Percentiles rank a stretch among this genome's conserved stretches.
These are phyloP conservation scores for Conger conger DNA, from an alignment of 2,113 vertebrate genomes.

Conservation along the genomic window DNA sequence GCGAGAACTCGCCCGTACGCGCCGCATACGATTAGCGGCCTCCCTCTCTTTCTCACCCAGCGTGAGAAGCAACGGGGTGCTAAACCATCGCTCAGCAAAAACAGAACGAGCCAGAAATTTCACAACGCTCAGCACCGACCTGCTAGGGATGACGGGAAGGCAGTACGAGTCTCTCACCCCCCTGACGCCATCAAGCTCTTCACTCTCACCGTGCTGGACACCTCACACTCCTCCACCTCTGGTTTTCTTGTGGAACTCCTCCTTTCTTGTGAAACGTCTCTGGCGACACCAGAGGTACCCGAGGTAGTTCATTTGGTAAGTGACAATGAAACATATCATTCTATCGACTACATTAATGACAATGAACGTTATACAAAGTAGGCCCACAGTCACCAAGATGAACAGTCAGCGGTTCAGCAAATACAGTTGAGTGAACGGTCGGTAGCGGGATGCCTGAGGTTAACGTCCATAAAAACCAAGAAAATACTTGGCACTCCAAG, in stretches of 20 bases:
- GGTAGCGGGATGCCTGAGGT: no score
- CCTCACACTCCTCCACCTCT: neutral
- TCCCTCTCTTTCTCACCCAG: neutral
- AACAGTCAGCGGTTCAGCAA: no score
- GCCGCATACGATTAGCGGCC: neutral
- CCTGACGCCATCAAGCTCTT: neutral
- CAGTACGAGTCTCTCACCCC: neutral
- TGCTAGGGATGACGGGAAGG: neutral
- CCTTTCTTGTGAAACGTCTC: neutral
- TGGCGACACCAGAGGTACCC: no score
- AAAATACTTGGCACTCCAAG: no score
- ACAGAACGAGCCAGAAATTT: neutral
- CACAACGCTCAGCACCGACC: neutral
- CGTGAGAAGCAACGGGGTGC: neutral
- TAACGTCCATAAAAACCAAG: no score
- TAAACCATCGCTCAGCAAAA: neutral
- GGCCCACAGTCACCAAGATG: no score
- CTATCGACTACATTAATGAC: no score
- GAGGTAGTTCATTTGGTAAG: neutral
- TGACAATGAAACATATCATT: no score
- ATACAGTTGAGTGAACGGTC: no score
- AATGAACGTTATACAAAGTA: no score
- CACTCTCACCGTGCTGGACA: neutral
- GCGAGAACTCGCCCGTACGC: neutral
- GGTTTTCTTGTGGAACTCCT: neutral